Percentiles rank a stretch among this genome's conserved stretches.
Conservation (phyloP, 2,888 invertebrate genomes). For the Eilema griseolum region DNA sequence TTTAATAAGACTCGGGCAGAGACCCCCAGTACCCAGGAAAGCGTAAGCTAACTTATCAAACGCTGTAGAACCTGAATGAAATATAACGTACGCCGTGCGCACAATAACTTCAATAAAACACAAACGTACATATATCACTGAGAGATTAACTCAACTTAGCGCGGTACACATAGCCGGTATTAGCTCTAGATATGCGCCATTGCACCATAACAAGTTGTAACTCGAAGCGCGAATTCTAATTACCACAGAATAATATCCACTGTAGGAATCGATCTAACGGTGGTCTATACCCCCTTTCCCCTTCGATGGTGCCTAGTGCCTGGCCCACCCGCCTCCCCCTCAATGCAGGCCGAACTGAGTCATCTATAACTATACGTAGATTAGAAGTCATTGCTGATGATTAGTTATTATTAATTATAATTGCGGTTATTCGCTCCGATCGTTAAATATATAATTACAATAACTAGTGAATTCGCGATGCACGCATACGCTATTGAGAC, state of each 20-base stretch:
- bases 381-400: constrained; percentile 60
- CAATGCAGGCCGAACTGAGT: constrained; percentile 49
- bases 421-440: not conserved
- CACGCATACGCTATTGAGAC: not conserved
- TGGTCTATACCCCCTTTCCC: constrained; percentile 52
- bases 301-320: constrained; percentile 49
- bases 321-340: constrained; percentile 50
- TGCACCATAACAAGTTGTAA: constrained; percentile 53
- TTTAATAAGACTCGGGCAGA: too few species aligned
- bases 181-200: constrained; percentile 23
- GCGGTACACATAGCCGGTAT: constrained; percentile 21
- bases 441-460: not conserved
- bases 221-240: constrained; percentile 79
- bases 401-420: constrained; percentile 43
- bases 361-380: constrained; percentile 46
- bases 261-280: constrained; percentile 84
- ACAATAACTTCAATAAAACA: constrained; percentile 10
- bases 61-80: not conserved
- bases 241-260: constrained; percentile 81
- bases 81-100: not conserved
- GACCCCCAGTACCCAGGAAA: too few species aligned
- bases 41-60: too few species aligned
- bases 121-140: constrained; percentile 11
- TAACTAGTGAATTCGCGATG: not conserved
- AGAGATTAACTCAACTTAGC: constrained; percentile 16